Evolutionary conservation across 2,113 vertebrate genomes (phyloP).

Genomic region (Electrona antarctica): DNA sequence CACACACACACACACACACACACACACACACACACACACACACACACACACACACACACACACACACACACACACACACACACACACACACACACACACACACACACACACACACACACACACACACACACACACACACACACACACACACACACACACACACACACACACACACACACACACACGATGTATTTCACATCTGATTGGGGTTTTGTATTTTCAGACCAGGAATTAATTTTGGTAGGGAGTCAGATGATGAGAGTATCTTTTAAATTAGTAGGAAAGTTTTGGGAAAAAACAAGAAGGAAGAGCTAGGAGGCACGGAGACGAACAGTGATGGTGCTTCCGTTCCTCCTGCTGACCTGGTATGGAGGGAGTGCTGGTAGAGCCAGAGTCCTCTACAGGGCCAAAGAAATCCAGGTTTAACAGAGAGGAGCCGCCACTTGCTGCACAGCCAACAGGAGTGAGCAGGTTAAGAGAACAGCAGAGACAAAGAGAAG

Average conservation of each 20-base stretch:
- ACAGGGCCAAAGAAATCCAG: constrained; percentile 99
- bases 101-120: neutral
- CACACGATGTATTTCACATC: neutral
- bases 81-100: too few species aligned
- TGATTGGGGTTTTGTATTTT: too few species aligned
- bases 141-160: too few species aligned
- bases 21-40: too few species aligned
- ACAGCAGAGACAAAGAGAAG: neutral
- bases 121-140: too few species aligned
- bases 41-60: neutral
- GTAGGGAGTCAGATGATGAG: too few species aligned
- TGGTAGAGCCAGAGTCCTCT: constrained; percentile 95
- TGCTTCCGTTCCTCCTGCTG: constrained; percentile 71
- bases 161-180: neutral
- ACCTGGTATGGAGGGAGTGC: constrained; percentile 96
- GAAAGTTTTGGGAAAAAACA: neutral
- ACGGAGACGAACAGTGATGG: constrained; percentile 56
- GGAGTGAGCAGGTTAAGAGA: constrained; percentile 2
- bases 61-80: neutral
- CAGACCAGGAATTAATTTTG: too few species aligned
- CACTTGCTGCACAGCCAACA: constrained; percentile 90
- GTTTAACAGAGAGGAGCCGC: constrained; percentile 98
- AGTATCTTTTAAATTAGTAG: too few species aligned
- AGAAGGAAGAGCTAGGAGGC: neutral
- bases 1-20: too few species aligned